A percentile compares a stretch with the other conserved stretches of the same genome.
These are phyloP conservation scores for Drosophila teissieri DNA, from an alignment of 1,140 invertebrate species.

Conservation along the genomic window DNA sequence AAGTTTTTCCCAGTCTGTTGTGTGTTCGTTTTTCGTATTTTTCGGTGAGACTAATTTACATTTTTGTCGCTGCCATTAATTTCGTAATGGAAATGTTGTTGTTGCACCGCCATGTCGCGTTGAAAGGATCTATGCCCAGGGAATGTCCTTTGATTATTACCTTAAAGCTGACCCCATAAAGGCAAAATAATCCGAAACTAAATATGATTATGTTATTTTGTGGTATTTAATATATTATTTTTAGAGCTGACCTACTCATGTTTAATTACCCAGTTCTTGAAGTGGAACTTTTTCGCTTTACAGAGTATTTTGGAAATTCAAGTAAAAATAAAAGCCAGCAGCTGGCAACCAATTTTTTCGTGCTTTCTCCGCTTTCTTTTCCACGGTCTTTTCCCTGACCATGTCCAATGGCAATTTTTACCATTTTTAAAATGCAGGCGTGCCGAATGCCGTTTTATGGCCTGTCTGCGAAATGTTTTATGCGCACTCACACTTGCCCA, in stretches of 20 bases:
- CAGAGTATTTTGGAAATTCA: slow-evolving; percentile 4
- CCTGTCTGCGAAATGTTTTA: slow-evolving; percentile 61
- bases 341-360: slow-evolving; percentile 9
- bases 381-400: slow-evolving; percentile 21
- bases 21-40: slow-evolving; percentile 42
- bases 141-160: neutral
- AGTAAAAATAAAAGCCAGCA: neutral
- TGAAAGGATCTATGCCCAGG: neutral
- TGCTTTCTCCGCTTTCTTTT: neutral
- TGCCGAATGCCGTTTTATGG: slow-evolving; percentile 63
- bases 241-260: neutral
- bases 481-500: slow-evolving; percentile 37
- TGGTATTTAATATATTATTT: too few species aligned
- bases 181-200: neutral
- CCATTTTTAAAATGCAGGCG: slow-evolving; percentile 64
- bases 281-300: neutral
- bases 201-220: too few species aligned
- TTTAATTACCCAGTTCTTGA: too few species aligned
- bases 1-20: slow-evolving; percentile 34
- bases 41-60: slow-evolving; percentile 75
- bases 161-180: neutral
- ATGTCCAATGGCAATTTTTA: slow-evolving; percentile 62
- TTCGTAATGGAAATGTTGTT: slow-evolving; percentile 58
- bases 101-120: slow-evolving; percentile 3
- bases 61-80: slow-evolving; percentile 81